Base-by-base conservation (phyloP, 37 sponge, comb jelly and placozoan species). In the Beroe forskalii region DNA sequence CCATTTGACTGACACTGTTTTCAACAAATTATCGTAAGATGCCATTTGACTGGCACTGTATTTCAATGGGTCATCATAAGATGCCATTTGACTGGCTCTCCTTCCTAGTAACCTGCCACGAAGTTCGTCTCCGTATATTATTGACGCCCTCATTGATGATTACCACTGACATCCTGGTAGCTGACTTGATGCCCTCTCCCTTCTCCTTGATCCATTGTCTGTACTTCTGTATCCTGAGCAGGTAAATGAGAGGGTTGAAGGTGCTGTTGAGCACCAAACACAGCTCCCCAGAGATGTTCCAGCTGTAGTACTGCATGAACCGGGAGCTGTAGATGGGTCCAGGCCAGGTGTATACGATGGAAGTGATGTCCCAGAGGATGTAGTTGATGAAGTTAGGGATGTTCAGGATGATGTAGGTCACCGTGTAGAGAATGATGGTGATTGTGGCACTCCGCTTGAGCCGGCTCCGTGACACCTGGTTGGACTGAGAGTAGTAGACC, bases 261-360 rank as follows among this genome's bases (percentile, higher is more conserved):
- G 72, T 32, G 38, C 72, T 69, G 72, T 69, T 69, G 37, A 69
- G 27, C 38, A 69, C 72, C 72, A 69, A 17, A 36, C 72, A 69
- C 38, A 69, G 72, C 72, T 69, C 72, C 36, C 72, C 72, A 0
- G 72, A 69, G 2, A 69, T 69, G 72, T 69, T 69, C 72, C 72
- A 69, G 32, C 72, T 69, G 72, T 69, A 69, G 72, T 69, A 69
- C 38, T 69, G 72, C 72, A 69, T 69, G 38, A 69, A 69, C 4
- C 28, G 72, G 72, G 72, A 69, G 72, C 72, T 69, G 72, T 69
- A 69, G 4, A 36, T 14, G 19, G 37, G 72, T 36, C 72, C 72
- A 6, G 72, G 72, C 72, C 72, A 69, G 19, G 27, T 20, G 72
- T 69, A 69, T 37, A 9, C 72, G 19, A 69, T 69, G 32, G 33